Evolutionary conservation across 2,888 invertebrate species (phyloP).

Genomic region (Argyra leucocephala): DNA sequence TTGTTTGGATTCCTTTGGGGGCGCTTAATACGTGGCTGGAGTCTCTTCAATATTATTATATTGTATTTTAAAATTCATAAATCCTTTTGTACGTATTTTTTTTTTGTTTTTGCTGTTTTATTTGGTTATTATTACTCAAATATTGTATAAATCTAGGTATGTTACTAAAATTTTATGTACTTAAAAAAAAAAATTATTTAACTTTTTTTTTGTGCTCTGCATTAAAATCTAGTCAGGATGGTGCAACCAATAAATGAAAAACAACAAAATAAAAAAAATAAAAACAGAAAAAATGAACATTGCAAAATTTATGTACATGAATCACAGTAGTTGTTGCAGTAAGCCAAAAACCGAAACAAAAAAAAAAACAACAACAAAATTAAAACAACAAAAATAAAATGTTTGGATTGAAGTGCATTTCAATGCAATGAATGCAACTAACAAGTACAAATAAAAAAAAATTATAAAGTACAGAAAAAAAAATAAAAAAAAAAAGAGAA

Average conservation of each 20-base stretch:
- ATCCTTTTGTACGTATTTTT: background rate
- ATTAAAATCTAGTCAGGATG: background rate
- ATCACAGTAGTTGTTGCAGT: conserved; percentile 6
- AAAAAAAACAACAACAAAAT: background rate
- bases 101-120: background rate
- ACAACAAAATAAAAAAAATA: background rate
- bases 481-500: background rate
- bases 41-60: background rate
- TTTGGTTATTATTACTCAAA: too few relatives aligned
- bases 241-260: background rate
- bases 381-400: background rate
- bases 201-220: background rate
- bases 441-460: background rate
- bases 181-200: background rate
- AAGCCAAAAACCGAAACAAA: too few relatives aligned
- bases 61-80: background rate
- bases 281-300: too few relatives aligned
- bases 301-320: background rate
- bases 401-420: background rate
- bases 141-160: background rate
- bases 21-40: background rate
- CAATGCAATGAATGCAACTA: conserved; percentile 1
- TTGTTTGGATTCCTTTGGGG: conserved; percentile 3
- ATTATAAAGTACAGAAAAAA: background rate
- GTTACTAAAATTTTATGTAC: background rate